Evolutionary conservation across 2,797 vertebrate species (phyloP).

Genomic region (Lophotriccus pileatus): DNA sequence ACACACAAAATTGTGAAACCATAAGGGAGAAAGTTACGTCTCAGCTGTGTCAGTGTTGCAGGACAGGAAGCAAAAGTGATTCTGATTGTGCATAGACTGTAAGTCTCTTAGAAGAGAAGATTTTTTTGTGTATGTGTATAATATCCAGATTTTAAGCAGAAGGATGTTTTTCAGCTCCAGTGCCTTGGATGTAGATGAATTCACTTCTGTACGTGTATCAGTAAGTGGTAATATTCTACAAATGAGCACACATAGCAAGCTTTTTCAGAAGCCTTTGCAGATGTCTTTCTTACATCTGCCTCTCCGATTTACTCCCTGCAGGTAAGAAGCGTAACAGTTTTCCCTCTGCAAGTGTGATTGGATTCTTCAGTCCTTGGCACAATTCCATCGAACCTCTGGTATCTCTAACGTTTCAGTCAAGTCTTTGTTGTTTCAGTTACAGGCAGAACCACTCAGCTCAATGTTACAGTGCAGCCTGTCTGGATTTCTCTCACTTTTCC

Average conservation of each 20-base stretch:
- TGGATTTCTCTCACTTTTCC: neutral
- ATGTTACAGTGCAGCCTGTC: neutral
- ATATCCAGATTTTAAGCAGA: neutral
- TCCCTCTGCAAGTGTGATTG: neutral
- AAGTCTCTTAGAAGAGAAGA: neutral
- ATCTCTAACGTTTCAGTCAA: conserved; percentile 1
- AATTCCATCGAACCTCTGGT: neutral
- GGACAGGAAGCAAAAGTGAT: neutral
- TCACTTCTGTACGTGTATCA: neutral
- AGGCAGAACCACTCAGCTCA: neutral
- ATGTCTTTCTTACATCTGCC: neutral
- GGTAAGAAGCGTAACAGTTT: conserved; percentile 19
- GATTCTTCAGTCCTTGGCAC: conserved; percentile 25
- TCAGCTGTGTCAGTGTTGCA: neutral
- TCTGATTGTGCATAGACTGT: neutral
- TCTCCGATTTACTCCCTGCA: conserved; percentile 19
- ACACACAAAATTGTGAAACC: neutral
- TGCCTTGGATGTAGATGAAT: neutral
- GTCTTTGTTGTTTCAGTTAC: neutral
- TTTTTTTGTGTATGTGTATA: neutral
- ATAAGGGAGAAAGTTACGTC: neutral
- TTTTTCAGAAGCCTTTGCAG: conserved; percentile 13
- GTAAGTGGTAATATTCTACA: neutral
- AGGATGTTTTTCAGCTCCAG: neutral
- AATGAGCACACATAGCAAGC: neutral